Base-by-base conservation (phyloP, 2,113 vertebrate genomes). In the Pholis gunnellus region DNA sequence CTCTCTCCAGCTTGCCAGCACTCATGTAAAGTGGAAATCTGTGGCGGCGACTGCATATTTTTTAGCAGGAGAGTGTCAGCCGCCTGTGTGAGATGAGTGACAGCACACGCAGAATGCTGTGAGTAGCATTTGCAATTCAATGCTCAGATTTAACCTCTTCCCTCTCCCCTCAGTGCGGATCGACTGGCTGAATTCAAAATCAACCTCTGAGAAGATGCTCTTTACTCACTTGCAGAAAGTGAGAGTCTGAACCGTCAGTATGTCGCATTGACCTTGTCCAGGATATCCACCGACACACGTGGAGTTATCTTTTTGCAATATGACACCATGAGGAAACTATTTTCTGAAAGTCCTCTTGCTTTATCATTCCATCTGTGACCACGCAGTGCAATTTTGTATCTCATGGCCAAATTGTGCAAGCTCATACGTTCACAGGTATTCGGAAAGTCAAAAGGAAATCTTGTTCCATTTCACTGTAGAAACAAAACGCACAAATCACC, bases 111-210 rank as follows among this genome's bases (percentile, higher is more conserved):
- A 54, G 76, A 84, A 89, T 59, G 74, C 89, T 89, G 83, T 87
- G 75, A 82, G 85, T 70, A 74, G 85, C 77, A 92, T 92, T 92
- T 92, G 90, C 91, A 92, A 93, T 88, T 92, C 89, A 93, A 88
- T 91, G 78, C 85, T 88, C 66, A 82, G 79, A 89, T 90, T 87
- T 86, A 90, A 92, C 88, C 89, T 90, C 89, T 79, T 89, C 87
- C 60, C 81, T 89, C 78, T 77, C 77, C 73, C 70, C 71, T 88
- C 85, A 65, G 72, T 29, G 84, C 36, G 40, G 67, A 78, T 85
- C 52, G 6, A 22, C 89, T 48, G 75, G 65, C 84, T 72, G 82
- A 89, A 89, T 91, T 82, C 66, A 78, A 86, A 92, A 89, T 90
- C 79, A 75, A 14, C 83, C 76, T 11, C 72, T 78, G 72, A 65